phyloP scores from a whole-genome alignment of 2,888 invertebrate genomes.

The Diarsia brunnea region DNA sequence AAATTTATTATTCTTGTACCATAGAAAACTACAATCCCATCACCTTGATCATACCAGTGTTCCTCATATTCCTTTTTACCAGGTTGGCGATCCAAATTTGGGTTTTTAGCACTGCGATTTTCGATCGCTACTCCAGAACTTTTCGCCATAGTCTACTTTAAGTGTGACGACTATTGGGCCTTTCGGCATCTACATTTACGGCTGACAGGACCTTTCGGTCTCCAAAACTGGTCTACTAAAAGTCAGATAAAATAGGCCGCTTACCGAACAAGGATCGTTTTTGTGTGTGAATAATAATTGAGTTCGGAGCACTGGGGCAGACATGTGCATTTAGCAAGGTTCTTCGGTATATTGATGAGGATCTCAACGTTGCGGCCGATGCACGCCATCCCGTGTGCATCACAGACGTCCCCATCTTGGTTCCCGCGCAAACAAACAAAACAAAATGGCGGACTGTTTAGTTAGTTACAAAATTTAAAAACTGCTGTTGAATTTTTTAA shows the following conservation, averaged over 20 bases:
- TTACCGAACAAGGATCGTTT: constrained; percentile 87
- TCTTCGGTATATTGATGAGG: constrained; percentile 88
- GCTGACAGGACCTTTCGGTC: not conserved
- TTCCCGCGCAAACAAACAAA: constrained; percentile 24
- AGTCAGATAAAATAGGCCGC: constrained; percentile 54
- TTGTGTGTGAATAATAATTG: constrained; percentile 89
- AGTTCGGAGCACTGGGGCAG: constrained; percentile 88
- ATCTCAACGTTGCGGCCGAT: constrained; percentile 88
- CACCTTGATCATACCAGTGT: not conserved
- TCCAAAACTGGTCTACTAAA: constrained; percentile 4
- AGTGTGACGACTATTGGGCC: not conserved
- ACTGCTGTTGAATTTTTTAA: constrained; percentile 15
- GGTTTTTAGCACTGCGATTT: not conserved
- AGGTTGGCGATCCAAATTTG: not conserved
- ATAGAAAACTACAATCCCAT: not conserved
- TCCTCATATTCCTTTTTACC: no score
- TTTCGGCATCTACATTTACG: not conserved
- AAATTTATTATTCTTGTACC: not conserved
- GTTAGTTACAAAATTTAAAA: constrained; percentile 21
- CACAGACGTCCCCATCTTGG: constrained; percentile 88
- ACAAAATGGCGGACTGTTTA: constrained; percentile 18
- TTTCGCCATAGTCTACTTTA: not conserved
- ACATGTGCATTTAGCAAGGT: constrained; percentile 88
- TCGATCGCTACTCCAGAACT: not conserved
- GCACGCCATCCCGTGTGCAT: constrained; percentile 89